Conservation (phyloP, 2,113 vertebrate genomes). For the Macaca fascicularis region DNA sequence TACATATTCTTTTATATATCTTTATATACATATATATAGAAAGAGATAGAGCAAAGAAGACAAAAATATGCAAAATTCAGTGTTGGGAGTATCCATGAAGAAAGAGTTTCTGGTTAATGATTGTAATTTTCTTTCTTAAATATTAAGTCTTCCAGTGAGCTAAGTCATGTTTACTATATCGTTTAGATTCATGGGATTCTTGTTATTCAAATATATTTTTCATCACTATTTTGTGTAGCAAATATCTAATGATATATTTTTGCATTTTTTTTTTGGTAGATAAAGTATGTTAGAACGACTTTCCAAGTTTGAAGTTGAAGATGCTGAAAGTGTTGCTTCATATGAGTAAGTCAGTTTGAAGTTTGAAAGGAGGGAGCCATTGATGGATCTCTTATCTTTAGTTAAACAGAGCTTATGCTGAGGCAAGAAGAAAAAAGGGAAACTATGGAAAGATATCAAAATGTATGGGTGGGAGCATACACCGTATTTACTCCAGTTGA, state of each 20-base stretch:
- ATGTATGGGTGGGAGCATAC: neutral
- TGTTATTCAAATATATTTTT: neutral
- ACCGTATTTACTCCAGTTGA: neutral
- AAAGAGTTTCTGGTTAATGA: neutral
- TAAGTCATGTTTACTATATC: neutral
- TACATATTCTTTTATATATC: too few species aligned
- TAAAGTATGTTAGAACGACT: neutral
- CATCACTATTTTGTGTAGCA: neutral
- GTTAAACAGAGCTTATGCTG: too few species aligned
- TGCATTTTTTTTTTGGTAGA: neutral
- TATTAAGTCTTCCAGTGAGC: neutral
- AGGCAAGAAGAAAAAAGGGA: neutral
- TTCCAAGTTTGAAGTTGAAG: neutral
- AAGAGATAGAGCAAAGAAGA: too few species aligned
- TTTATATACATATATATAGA: too few species aligned
- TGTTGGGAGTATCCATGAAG: too few species aligned
- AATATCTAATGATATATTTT: constrained; percentile 35
- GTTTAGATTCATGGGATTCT: neutral
- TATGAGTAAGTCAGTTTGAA: constrained; percentile 6
- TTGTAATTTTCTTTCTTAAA: neutral
- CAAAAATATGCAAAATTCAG: too few species aligned
- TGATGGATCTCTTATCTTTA: too few species aligned
- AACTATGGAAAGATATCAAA: neutral
- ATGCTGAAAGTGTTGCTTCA: neutral
- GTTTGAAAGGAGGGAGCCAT: too few species aligned